These are phyloP conservation scores for Trididemnum miniatum DNA, from an alignment of 23 tunicate genomes.

Conservation along the genomic window DNA sequence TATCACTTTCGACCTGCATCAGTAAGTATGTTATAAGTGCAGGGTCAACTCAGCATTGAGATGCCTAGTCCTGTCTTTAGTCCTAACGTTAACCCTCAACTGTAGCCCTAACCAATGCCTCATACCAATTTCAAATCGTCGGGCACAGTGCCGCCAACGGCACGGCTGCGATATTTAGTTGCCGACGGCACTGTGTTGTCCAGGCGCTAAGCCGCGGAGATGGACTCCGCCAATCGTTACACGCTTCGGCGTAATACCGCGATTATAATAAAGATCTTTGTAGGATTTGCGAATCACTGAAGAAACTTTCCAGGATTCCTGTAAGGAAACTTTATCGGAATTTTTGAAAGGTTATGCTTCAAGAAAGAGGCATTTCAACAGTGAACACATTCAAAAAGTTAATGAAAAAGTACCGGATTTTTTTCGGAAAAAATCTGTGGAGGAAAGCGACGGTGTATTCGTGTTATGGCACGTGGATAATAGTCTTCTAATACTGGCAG, in stretches of 20 bases:
- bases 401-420: background rate
- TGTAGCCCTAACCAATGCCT: too few species aligned
- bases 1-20: background rate
- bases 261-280: too few species aligned
- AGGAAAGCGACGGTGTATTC: background rate
- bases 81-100: too few species aligned
- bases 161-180: too few species aligned
- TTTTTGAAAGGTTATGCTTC: background rate
- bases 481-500: background rate
- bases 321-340: background rate
- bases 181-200: too few species aligned
- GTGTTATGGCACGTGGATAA: background rate
- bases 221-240: too few species aligned
- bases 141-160: too few species aligned
- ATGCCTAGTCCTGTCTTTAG: too few species aligned
- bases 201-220: too few species aligned
- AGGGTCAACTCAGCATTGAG: too few species aligned
- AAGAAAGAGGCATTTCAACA: background rate
- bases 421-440: background rate
- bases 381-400: background rate
- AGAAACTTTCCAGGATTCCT: background rate
- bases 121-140: too few species aligned
- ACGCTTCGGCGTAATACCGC: too few species aligned
- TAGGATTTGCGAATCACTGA: background rate
- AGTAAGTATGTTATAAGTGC: slow-evolving; percentile 4